Evolutionary conservation across 2,888 invertebrate species (phyloP), one percentile per base, ranked within the genome.

Genomic region (Kryphioiulus occultus): DNA sequence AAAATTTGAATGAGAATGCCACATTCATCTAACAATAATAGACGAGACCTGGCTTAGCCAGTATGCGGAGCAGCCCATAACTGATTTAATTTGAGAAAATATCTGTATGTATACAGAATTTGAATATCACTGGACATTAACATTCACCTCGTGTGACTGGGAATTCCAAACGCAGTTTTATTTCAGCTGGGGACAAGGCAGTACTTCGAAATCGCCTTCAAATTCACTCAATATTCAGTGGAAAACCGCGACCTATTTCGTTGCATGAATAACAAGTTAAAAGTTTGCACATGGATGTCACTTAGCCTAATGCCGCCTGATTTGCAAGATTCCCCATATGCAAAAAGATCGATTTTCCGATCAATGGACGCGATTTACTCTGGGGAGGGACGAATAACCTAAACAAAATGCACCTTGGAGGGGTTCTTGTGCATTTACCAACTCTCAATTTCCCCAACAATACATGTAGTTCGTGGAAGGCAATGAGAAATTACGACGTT

Each of bases 281-380:
- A 68, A 68, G 68, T 68, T 68, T 68, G 68, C 22, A 26, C 68
- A 68, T 68, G 68, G 68, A 68, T 68, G 68, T 68, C 68, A 68
- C 68, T 68, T 68, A 68, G 68, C 68, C 26, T 68, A 68, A 68
- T 68, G 68, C 68, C 22, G 22, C 26, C 68, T 68, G 68, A 68
- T 68, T 68, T 68, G 68, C 68, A 68, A 26, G 68, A 68, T 22
- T 68, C 68, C 26, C 68, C 68, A 68, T 26, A 68, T 68, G 68
- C 22, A 68, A 68, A 68, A 68, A 22, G 68, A 68, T 68, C 68
- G 68, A 68, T 68, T 68, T 68, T 26, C 68, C 68, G 68, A 68
- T 68, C 68, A 68, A 68, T 68, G 68, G 68, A 68, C 68, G 68
- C 68, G 68, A 68, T 68, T 68, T 68, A 68, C 68, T 68, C 68